phyloP scores from a whole-genome alignment of 2,113 vertebrate genomes.

The Psophia crepitans region DNA sequence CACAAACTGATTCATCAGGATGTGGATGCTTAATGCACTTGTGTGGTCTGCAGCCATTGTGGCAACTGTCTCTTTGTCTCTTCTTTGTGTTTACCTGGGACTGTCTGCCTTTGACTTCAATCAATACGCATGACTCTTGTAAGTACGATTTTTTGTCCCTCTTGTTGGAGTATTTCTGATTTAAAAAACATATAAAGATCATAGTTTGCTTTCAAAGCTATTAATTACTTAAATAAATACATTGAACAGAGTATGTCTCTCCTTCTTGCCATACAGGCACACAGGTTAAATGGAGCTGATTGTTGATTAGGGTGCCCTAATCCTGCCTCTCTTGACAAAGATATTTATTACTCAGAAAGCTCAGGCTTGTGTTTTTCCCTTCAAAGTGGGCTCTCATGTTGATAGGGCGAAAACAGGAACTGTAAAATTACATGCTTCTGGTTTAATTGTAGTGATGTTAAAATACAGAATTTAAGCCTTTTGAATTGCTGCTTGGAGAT shows the following conservation, averaged over 20 bases:
- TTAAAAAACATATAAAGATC: background rate
- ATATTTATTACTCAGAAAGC: background rate
- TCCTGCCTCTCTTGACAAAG: background rate
- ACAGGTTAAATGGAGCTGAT: background rate
- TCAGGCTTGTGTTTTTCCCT: background rate
- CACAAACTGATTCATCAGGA: background rate
- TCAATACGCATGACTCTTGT: background rate
- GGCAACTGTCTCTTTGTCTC: background rate
- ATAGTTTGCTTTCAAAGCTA: background rate
- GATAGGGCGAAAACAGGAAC: background rate
- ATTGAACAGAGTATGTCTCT: background rate
- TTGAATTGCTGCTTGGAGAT: background rate
- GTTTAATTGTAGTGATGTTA: background rate
- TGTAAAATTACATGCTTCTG: background rate
- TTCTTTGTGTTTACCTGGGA: background rate
- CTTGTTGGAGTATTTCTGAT: background rate
- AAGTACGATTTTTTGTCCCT: background rate
- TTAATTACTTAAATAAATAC: background rate
- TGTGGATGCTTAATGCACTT: conserved; percentile 16
- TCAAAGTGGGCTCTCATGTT: background rate
- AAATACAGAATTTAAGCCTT: background rate
- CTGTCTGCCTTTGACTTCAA: background rate
- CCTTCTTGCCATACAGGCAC: background rate
- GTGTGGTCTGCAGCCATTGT: background rate
- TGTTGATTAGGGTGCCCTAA: background rate